Conservation (phyloP, 2,113 vertebrate species). For the pig (Sus scrofa) region DNA sequence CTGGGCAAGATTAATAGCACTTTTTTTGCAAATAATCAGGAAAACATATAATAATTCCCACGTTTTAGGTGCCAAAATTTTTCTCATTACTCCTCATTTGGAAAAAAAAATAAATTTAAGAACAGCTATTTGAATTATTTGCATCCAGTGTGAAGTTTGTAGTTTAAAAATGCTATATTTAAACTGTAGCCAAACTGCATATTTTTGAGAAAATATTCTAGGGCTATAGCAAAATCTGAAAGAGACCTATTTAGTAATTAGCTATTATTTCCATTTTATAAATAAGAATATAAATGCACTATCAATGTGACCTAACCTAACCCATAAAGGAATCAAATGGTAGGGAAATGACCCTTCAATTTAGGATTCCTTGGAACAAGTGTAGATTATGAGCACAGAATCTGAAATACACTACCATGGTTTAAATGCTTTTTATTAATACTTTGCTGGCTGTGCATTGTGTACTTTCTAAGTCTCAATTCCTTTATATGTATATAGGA, state of each 20-base stretch:
- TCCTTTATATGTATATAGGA: not conserved
- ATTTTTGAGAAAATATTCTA: not conserved
- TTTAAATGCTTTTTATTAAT: not conserved
- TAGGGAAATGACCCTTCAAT: not conserved
- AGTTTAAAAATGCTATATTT: not conserved
- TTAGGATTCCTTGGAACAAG: not conserved
- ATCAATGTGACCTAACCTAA: not conserved
- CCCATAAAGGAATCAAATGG: not conserved
- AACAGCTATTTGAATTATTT: not conserved
- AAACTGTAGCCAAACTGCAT: not conserved
- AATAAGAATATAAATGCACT: not conserved
- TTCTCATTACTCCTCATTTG: not conserved
- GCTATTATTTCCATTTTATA: not conserved
- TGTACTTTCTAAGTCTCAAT: not conserved
- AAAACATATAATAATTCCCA: not conserved
- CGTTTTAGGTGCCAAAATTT: not conserved
- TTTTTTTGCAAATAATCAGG: not conserved
- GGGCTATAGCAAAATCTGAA: not conserved
- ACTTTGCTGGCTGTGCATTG: not conserved
- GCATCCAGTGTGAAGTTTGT: not conserved
- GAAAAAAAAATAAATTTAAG: not conserved
- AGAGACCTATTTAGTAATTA: not conserved
- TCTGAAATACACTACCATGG: not conserved
- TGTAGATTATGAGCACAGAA: not conserved
- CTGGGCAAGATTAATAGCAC: not conserved